Conservation (phyloP, 2,113 vertebrate genomes). For the Penelope pileata region DNA sequence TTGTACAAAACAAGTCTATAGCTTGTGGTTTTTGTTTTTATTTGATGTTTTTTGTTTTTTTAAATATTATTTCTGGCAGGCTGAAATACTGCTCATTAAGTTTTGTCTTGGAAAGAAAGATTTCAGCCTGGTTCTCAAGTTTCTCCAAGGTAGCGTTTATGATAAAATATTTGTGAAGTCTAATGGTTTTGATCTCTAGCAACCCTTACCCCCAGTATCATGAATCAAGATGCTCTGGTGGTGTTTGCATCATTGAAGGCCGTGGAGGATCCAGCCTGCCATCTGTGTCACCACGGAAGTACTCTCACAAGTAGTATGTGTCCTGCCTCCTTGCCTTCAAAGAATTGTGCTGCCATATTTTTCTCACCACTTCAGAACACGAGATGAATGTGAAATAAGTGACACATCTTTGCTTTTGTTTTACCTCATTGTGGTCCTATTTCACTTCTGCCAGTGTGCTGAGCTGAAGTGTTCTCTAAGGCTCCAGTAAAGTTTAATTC, state of each 20-base stretch:
- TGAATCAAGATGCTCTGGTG: background rate
- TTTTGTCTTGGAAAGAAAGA: background rate
- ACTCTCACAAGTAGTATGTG: background rate
- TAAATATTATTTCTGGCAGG: background rate
- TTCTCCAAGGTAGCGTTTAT: background rate
- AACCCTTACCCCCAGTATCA: background rate
- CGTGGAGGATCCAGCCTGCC: background rate
- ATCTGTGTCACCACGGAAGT: background rate
- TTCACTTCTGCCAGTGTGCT: background rate
- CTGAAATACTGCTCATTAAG: background rate
- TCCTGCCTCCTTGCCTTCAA: background rate
- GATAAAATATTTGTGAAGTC: background rate
- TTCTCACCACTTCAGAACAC: background rate
- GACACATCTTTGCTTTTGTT: background rate
- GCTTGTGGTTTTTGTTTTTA: background rate
- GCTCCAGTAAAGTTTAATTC: background rate
- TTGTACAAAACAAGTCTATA: background rate
- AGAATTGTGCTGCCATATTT: fast-evolving
- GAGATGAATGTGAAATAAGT: background rate
- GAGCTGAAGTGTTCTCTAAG: background rate
- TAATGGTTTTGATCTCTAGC: background rate
- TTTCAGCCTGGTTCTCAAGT: background rate
- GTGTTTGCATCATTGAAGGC: background rate
- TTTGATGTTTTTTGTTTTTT: too few relatives aligned
- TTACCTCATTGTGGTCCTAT: background rate